phyloP scores from a whole-genome alignment of 2,888 invertebrate genomes.

The Nomada flava region DNA sequence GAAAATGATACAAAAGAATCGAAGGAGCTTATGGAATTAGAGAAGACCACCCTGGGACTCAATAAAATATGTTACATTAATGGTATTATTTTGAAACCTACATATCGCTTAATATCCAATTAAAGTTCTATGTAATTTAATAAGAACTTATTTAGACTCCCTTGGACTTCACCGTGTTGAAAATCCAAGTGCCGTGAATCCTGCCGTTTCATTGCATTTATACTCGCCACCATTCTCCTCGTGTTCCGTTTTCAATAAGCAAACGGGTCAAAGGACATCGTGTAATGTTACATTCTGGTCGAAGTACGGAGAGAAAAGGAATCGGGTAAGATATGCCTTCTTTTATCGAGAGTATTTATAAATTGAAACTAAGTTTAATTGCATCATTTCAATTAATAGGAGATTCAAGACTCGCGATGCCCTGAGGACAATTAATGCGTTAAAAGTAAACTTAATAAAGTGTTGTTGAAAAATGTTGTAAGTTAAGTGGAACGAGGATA shows the following conservation, averaged over 20 bases:
- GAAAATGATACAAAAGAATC: slow-evolving; percentile 78
- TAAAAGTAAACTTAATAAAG: neutral
- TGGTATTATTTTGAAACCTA: slow-evolving; percentile 86
- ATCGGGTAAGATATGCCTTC: slow-evolving; percentile 85
- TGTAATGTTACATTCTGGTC: slow-evolving; percentile 96
- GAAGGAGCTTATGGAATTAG: slow-evolving; percentile 88
- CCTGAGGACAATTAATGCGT: slow-evolving; percentile 81
- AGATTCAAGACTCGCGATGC: slow-evolving; percentile 81
- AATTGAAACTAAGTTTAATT: neutral
- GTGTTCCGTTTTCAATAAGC: slow-evolving; percentile 96
- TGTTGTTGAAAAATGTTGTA: slow-evolving; percentile 5
- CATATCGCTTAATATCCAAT: neutral
- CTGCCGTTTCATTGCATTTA: slow-evolving; percentile 96
- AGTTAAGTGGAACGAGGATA: neutral
- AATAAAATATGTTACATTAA: slow-evolving; percentile 98
- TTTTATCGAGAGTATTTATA: too few species aligned
- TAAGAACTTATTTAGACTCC: slow-evolving; percentile 88
- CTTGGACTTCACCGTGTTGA: slow-evolving; percentile 98
- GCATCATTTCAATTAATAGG: slow-evolving; percentile 67
- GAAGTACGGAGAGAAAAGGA: slow-evolving; percentile 92
- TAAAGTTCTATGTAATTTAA: neutral
- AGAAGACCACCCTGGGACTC: slow-evolving; percentile 87
- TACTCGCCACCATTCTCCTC: slow-evolving; percentile 97
- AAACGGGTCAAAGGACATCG: slow-evolving; percentile 91
- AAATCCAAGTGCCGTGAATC: slow-evolving; percentile 95